Conservation (phyloP, 2,888 invertebrate genomes). For the Xestia sexstrigata region DNA sequence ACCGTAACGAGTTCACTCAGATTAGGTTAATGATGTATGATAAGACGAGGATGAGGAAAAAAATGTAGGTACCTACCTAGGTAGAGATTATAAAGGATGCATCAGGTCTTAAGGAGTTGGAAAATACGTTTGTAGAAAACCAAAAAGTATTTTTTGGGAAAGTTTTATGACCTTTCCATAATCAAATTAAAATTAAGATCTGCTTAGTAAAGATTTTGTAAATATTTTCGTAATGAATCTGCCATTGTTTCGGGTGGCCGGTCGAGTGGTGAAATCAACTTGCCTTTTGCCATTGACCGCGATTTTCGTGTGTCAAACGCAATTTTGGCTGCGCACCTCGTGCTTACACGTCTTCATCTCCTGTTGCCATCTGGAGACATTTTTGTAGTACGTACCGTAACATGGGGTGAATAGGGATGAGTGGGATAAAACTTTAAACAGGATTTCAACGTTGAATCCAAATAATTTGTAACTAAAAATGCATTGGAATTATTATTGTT, state of each 20-base stretch:
- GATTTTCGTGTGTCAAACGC: slow-evolving; percentile 71
- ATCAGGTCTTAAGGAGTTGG: not conserved
- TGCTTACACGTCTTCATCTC: slow-evolving; percentile 43
- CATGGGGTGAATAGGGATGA: not conserved
- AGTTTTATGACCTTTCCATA: not conserved
- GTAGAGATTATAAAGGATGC: not conserved
- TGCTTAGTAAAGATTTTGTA: slow-evolving; percentile 66
- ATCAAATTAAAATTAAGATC: slow-evolving; percentile 46
- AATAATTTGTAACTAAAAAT: not conserved
- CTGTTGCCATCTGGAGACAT: slow-evolving; percentile 4
- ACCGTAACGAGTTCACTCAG: slow-evolving; percentile 7
- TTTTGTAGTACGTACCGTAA: not conserved
- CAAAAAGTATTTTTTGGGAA: not conserved
- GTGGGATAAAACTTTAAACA: not conserved
- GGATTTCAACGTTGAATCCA: not conserved
- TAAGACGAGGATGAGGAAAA: slow-evolving; percentile 15
- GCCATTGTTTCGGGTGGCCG: slow-evolving; percentile 81
- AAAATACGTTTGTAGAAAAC: not conserved
- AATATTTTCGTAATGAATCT: slow-evolving; percentile 74
- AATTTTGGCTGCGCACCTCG: slow-evolving; percentile 47
- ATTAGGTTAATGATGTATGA: slow-evolving; percentile 12
- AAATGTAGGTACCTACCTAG: not conserved
- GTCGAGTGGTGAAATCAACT: slow-evolving; percentile 78
- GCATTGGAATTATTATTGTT: not conserved
- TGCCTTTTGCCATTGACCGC: slow-evolving; percentile 79